Evolutionary conservation across 2,113 vertebrate species (phyloP), one percentile per base, ranked within the genome.

Genomic region (Elachura formosa): DNA sequence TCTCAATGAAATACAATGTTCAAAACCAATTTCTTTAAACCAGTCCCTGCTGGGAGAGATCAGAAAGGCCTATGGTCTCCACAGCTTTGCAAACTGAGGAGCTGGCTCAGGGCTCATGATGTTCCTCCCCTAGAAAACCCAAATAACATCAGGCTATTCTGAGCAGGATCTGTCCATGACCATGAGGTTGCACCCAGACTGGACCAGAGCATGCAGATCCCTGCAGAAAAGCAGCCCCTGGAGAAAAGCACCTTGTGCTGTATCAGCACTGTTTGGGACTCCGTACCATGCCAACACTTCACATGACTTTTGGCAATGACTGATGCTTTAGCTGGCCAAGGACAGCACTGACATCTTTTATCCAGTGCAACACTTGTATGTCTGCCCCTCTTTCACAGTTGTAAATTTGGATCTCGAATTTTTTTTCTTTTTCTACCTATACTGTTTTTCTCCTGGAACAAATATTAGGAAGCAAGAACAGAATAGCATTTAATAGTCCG

Each of bases 221-320:
- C 28, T 38, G 12, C 23, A 69, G 78, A 54, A 72, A 43, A 46
- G 34, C 31, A 67, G 63, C 0, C n/a, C 24, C 55, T 33, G 24
- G 29, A 49, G 55, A 45, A 51, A 64, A 38, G 63, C 49, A 15
- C 29, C 19, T 20, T 1, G 4, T 11, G 23, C 34, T 48, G 34
- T 5, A 3, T 45, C 17, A 1, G 33, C 45, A 22, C 55, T 14
- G 66, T 43, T 11, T 24, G 43, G 38, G 38, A 28, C 41, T 41
- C 54, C 0, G 0, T 0, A 15, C 19, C 38, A 9, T 5, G 20
- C 41, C 56, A 78, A 62, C 0, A 0, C 11, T 46, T 40, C 3
- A 9, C 10, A 0, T 15, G 29, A 25, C 12, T 48, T 72, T 23
- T n/a, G 45, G 25, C 8, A 1, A 1, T 5, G n/a, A 22, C 29